Evolutionary conservation across 2,797 vertebrate species (phyloP), one percentile per base, ranked within the genome.

Genomic region (Natrix natrix): DNA sequence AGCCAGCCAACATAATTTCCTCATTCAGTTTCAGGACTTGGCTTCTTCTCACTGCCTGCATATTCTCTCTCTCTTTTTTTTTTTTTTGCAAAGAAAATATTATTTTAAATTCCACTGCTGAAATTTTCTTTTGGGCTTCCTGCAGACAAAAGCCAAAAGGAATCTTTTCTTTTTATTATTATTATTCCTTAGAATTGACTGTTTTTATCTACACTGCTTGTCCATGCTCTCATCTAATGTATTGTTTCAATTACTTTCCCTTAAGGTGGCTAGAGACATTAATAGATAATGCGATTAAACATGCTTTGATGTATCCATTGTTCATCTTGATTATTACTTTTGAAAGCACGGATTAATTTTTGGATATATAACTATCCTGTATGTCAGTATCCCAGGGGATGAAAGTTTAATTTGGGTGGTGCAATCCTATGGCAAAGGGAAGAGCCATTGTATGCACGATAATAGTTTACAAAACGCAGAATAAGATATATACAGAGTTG

Each of bases 191-290:
- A 54, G 66, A 7, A 17, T 55, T 89, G 12, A 32, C 52, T 93
- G 91, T 95, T 94, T 95, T 92, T 83, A 92, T 93, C 56, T 26
- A 1, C 60, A 92, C 90, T 89, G 86, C 87, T 88, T 93, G 95
- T 93, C 93, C 92, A 90, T 94, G 89, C 91, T 95, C 93, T 94
- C 94, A 95, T 59, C 94, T 96, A 96, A 96, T 96, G 93, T 96
- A 95, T 95, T 93, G 93, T 95, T 97, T 96, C 94, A 96, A 96
- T 97, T 96, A 96, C 95, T 96, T 96, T 93, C 92, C 94, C 88
- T 91, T 91, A 93, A 96, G 91, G 94, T 96, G 92, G 78, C 92
- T 94, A 93, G 93, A 95, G 93, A 95, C 93, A 89, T 92, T 91
- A 90, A 95, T 83, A 92, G 94, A 95, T 91, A 90, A 94, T 94